Conservation (phyloP, 2,797 vertebrate species). For the Chaunax sp. region DNA sequence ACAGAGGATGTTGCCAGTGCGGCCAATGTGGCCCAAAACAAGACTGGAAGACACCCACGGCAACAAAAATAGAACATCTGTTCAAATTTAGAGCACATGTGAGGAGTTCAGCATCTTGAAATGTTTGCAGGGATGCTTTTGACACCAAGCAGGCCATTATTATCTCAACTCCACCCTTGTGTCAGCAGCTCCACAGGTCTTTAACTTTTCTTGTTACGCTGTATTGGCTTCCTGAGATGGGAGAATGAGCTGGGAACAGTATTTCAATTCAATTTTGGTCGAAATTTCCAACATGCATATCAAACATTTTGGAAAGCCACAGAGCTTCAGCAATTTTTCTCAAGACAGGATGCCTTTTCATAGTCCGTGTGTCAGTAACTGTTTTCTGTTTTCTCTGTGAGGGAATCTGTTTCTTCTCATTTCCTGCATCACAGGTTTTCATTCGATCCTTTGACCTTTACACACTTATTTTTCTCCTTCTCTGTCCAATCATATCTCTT, state of each 20-base stretch:
- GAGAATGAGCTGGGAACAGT: background rate
- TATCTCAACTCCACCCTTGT: conserved; percentile 62
- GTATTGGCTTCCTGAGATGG: conserved; percentile 9
- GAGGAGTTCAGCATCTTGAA: conserved; percentile 63
- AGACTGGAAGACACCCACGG: conserved; percentile 60
- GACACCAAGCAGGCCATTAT: conserved; percentile 70
- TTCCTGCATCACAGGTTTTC: conserved; percentile 6
- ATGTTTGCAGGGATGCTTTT: conserved; percentile 55
- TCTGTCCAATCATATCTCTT: conserved; percentile 5
- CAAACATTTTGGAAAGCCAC: conserved; percentile 1
- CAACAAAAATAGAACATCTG: conserved; percentile 61
- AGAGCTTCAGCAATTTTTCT: background rate
- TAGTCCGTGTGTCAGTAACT: background rate
- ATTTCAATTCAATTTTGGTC: background rate
- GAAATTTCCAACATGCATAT: conserved; percentile 18
- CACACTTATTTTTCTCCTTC: conserved; percentile 4
- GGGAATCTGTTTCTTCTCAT: conserved; percentile 10
- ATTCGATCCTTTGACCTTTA: background rate
- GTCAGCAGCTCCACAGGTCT: conserved; percentile 47
- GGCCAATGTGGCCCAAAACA: conserved; percentile 57
- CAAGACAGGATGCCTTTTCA: background rate
- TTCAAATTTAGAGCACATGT: conserved; percentile 67
- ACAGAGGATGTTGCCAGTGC: conserved; percentile 55
- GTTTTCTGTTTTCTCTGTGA: conserved; percentile 4
- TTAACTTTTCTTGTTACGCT: conserved; percentile 12